Base-by-base conservation (phyloP, 2,888 invertebrate species). In the Gymnoscelis rufifasciata region DNA sequence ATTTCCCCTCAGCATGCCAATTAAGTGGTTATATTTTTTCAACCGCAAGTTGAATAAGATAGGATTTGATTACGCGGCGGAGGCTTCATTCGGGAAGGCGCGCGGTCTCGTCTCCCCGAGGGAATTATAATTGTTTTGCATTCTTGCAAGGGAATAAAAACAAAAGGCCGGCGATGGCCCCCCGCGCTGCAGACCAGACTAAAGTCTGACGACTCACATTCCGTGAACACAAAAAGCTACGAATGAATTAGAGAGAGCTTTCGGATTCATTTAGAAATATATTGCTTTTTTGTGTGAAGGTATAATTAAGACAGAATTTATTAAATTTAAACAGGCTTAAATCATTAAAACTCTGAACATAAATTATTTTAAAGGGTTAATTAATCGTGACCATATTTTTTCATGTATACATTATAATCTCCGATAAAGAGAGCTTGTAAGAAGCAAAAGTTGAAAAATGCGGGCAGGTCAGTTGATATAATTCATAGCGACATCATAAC, bases 71-170 rank as follows among this genome's bases (percentile, higher is more conserved):
- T 82, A 74, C 74, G 67, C 64, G 67, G 74, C 44, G 47, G 36
- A 54, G 52, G 49, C 49, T 54, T 74, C 68, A 67, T 74, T 80
- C 80, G 76, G 71, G 74, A 74, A 73, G 74, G 72, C 78, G 73
- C 64, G 67, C 74, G 66, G 72, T 74, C 71, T 80, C 78, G 71
- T 79, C 80, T 86, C 82, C 83, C 81, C 71, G 74, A 69, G 82
- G 78, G 79, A 81, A 81, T 84, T 83, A 86, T 86, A 87, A 88
- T 87, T 88, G 86, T 84, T 87, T 87, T 87, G 87, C 87, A 86
- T 87, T 88, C 86, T 83, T 86, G 83, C 80, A 79, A 76, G 82
- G 77, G 78, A 76, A 88, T 78, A 86, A 88, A 83, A 87, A 86
- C 83, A 84, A 87, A 86, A 87, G 80, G 75, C 71, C 74, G 68